Evolutionary conservation across 2,113 vertebrate genomes (phyloP).

Genomic region (Phoenicopterus ruber): DNA sequence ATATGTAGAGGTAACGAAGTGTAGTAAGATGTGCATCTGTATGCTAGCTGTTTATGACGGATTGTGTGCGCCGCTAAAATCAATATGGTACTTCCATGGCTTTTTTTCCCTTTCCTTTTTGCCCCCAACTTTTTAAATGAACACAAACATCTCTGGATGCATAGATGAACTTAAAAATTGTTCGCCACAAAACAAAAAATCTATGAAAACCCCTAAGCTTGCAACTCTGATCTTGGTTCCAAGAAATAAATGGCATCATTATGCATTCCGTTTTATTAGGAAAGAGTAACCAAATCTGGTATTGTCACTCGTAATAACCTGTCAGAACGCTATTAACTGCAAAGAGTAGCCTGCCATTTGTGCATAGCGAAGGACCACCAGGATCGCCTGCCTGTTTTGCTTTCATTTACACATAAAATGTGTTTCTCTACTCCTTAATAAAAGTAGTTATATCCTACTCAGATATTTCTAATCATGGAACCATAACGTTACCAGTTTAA

Average conservation of each 20-base stretch:
- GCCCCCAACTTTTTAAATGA: background rate
- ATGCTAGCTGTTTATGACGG: background rate
- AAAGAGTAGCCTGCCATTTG: background rate
- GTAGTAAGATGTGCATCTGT: background rate
- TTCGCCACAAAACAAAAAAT: background rate
- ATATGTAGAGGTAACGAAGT: background rate
- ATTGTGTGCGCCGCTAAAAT: background rate
- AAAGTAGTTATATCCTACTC: constrained; percentile 7
- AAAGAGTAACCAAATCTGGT: background rate
- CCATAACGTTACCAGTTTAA: background rate
- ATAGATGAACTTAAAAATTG: background rate
- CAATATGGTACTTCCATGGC: background rate
- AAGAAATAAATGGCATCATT: background rate
- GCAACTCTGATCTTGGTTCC: background rate
- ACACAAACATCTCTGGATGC: background rate
- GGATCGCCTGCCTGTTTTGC: background rate
- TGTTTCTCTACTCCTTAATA: background rate
- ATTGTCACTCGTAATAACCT: background rate
- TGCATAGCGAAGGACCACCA: background rate
- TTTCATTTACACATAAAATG: background rate
- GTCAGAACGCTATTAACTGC: background rate
- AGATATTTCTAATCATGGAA: background rate
- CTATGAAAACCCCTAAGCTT: background rate
- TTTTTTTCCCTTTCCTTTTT: background rate
- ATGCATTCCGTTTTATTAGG: background rate